These are phyloP conservation scores for Arremon aurantiirostris DNA, from an alignment of 2,797 vertebrate species.

Conservation along the genomic window DNA sequence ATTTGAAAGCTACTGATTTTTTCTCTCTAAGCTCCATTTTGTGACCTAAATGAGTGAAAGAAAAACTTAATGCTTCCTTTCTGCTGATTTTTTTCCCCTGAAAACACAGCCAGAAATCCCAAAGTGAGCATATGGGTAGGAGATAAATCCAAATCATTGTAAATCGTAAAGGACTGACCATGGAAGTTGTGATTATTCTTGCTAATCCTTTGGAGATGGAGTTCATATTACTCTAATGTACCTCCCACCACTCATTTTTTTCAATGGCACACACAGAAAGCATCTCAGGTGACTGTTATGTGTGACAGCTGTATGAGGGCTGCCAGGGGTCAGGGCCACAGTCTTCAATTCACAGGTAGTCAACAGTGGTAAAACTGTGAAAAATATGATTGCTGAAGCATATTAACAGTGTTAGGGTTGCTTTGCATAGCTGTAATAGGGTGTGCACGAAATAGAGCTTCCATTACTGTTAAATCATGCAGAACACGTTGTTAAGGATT, in stretches of 20 bases:
- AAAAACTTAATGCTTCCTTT: conserved; percentile 44
- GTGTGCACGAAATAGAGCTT: conserved; percentile 27
- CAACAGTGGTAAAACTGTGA: neutral
- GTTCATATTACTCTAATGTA: conserved; percentile 47
- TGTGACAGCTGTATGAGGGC: conserved; percentile 11
- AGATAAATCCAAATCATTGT: conserved; percentile 10
- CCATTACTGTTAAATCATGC: conserved; percentile 23
- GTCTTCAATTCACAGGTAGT: conserved; percentile 2
- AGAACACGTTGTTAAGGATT: conserved; percentile 51
- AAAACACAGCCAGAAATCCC: conserved; percentile 45
- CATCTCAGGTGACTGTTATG: conserved; percentile 25
- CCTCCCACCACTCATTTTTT: conserved; percentile 50
- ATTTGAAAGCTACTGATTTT: conserved; percentile 76
- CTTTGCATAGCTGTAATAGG: conserved; percentile 31
- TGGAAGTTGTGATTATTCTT: conserved; percentile 8
- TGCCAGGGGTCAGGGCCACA: conserved; percentile 3
- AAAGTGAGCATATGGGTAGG: neutral
- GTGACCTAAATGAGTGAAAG: conserved; percentile 67
- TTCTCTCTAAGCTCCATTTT: conserved; percentile 67
- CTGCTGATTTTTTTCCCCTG: conserved; percentile 40
- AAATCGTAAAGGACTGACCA: neutral
- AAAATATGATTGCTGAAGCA: conserved; percentile 25
- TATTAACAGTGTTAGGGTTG: conserved; percentile 35
- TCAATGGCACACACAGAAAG: conserved; percentile 50
- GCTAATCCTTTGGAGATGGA: conserved; percentile 30